Base-by-base conservation (phyloP, 2,888 invertebrate genomes). In the Epistrophe grossulariae region DNA sequence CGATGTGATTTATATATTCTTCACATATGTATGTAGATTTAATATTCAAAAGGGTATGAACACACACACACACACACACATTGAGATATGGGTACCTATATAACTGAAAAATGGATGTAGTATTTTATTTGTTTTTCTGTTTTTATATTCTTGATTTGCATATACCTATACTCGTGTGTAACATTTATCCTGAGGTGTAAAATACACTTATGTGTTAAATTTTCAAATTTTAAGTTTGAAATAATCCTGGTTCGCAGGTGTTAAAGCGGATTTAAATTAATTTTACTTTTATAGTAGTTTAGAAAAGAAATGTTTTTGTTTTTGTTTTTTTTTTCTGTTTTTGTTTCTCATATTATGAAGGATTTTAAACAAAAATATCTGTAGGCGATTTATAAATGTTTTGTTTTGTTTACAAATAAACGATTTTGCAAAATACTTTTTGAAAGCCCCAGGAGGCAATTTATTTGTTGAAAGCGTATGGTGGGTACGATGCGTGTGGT, bases 261-360 rank as follows among this genome's bases (percentile, higher is more conserved):
- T 62, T 83, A 15, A 79, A 79, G 73, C 55, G 68, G 68, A 79
- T 83, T 83, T 57, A 68, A 59, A 74, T 68, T 73, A 74, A 79
- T 79, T 83, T 73, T 4, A 35, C 17, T 35, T 35, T 59, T n/a
- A 57, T 59, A 17, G 38, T 38, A 45, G 40, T 43, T 11, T 59
- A 9, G 31, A 40, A 28, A 10, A 35, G 35, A 3, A 31, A 19
- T 55, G 15, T 57, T 17, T 17, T 57, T 43, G n/a, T n/a, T n/a
- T n/a, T n/a, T n/a, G n/a, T n/a, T n/a, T n/a, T n/a, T n/a, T n/a
- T n/a, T n/a, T n/a, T n/a, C n/a, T n/a, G n/a, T n/a, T n/a, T 13
- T 43, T 40, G 35, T 55, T 17, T 17, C 6, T 35, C n/a, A n/a
- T 59, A 3, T 2, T 10, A 10, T 35, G 57, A 35, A n/a, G 35